These are phyloP conservation scores for Gorsachius magnificus DNA, from an alignment of 2,797 vertebrate species.

Conservation along the genomic window DNA sequence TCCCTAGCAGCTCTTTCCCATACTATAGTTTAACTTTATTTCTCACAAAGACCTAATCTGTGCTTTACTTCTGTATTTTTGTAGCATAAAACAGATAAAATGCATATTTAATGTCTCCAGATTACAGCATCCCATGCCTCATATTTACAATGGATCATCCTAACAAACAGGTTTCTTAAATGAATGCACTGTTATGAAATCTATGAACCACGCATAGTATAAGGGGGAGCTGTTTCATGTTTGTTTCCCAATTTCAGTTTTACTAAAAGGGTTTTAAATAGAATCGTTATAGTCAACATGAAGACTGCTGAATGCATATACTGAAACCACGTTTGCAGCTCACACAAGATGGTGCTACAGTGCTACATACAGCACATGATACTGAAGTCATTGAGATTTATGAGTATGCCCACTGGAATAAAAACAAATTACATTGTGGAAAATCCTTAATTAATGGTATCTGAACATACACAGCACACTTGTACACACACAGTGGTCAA, in stretches of 20 bases:
- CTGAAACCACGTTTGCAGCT: conserved; percentile 20
- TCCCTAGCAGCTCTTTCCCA: neutral
- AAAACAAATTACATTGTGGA: neutral
- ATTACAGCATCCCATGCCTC: neutral
- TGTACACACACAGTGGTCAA: neutral
- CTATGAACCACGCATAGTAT: neutral
- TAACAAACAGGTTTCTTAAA: neutral
- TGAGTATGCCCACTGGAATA: neutral
- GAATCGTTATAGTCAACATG: neutral
- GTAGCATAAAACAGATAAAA: neutral
- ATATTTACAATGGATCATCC: neutral
- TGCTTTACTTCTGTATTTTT: neutral
- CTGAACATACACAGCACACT: neutral
- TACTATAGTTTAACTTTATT: neutral
- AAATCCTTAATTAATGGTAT: neutral
- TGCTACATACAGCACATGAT: neutral
- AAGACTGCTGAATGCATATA: neutral
- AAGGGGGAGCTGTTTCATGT: neutral
- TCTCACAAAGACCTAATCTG: neutral
- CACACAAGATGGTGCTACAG: conserved; percentile 74
- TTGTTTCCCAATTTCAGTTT: neutral
- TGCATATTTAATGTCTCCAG: neutral
- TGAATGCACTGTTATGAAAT: neutral
- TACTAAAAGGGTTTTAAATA: neutral
- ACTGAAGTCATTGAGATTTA: neutral